Percentiles rank a stretch among this genome's conserved stretches.
phyloP scores from a whole-genome alignment of 2,113 vertebrate species.

The Chaenocephalus aceratus region DNA sequence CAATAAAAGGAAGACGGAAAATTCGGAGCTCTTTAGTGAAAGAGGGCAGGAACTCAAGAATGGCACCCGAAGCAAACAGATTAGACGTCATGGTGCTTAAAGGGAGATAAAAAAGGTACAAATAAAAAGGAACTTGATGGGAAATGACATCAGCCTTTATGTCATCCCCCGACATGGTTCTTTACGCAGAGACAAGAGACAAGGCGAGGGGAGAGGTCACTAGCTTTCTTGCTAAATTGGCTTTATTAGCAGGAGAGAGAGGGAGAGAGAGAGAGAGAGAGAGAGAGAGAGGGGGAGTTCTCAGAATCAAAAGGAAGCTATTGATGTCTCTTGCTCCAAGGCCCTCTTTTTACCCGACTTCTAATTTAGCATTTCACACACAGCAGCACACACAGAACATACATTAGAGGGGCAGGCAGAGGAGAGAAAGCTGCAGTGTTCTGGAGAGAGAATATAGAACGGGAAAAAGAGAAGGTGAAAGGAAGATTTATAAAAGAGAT shows the following conservation, averaged over 20 bases:
- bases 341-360: constrained; percentile 59
- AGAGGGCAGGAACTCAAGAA: constrained; percentile 18
- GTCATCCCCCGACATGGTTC: constrained; percentile 43
- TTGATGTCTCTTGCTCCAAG: constrained; percentile 76
- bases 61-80: constrained; percentile 50
- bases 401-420: constrained; percentile 58
- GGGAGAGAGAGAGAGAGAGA: constrained; percentile 24
- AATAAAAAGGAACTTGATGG: constrained; percentile 42
- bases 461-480: background rate
- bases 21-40: constrained; percentile 25
- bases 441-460: constrained; percentile 29
- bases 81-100: constrained; percentile 31
- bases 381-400: constrained; percentile 67
- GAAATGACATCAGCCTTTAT: constrained; percentile 57
- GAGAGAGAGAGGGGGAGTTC: constrained; percentile 55
- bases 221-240: constrained; percentile 76
- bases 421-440: background rate
- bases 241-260: constrained; percentile 66
- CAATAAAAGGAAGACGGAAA: constrained; percentile 39
- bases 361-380: constrained; percentile 79
- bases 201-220: constrained; percentile 65
- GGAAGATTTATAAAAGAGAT: constrained; percentile 1
- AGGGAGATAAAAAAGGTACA: constrained; percentile 11
- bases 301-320: constrained; percentile 79
- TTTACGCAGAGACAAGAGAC: constrained; percentile 52